phyloP scores from a whole-genome alignment of 2,797 vertebrate genomes.

The Oryzias dopingdopingensis region DNA sequence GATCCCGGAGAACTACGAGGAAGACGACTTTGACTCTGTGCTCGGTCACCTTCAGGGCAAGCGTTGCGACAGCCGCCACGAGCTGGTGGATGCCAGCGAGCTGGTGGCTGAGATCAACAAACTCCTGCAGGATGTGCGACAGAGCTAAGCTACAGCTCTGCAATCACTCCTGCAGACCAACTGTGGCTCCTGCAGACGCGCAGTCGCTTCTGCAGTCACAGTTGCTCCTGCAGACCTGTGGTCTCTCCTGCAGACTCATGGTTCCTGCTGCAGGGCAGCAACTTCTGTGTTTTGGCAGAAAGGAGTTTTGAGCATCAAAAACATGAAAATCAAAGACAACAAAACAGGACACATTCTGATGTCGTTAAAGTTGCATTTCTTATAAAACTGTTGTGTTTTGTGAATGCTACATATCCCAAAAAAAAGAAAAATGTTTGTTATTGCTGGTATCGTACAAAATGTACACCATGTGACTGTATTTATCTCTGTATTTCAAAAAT shows the following conservation, averaged over 20 bases:
- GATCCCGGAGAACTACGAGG: constrained; percentile 97
- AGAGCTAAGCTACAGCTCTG: constrained; percentile 79
- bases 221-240: too few species aligned
- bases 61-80: constrained; percentile 88
- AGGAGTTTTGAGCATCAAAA: constrained; percentile 36
- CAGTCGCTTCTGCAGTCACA: too few species aligned
- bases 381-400: constrained; percentile 91
- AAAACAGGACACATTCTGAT: constrained; percentile 77
- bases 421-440: constrained; percentile 81
- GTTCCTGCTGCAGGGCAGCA: too few species aligned
- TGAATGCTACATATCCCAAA: constrained; percentile 98
- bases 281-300: constrained; percentile 30
- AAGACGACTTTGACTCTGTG: constrained; percentile 95
- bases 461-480: constrained; percentile 98
- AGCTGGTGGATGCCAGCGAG: constrained; percentile 98
- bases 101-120: constrained; percentile 98
- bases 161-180: too few species aligned
- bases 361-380: constrained; percentile 93
- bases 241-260: too few species aligned
- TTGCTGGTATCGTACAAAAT: constrained; percentile 89
- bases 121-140: constrained; percentile 94
- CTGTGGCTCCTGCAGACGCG: too few species aligned
- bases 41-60: constrained; percentile 87
- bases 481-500: constrained; percentile 99
- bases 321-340: constrained; percentile 30